A percentile compares a stretch with the other conserved stretches of the same genome.
Conservation (phyloP, 2,113 vertebrate genomes). For the Lipophrys pholis region DNA sequence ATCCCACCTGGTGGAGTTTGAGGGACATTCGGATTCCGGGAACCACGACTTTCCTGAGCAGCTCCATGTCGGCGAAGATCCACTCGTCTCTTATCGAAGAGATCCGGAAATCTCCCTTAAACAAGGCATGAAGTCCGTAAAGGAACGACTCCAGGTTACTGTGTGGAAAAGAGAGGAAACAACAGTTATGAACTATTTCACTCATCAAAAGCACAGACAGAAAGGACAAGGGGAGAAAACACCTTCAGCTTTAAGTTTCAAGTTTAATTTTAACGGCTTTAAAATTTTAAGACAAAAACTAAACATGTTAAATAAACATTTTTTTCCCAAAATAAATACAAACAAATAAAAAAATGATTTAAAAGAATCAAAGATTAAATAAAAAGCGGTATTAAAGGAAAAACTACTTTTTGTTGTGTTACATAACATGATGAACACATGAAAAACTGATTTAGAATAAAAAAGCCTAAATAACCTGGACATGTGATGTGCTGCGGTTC, state of each 20-base stretch:
- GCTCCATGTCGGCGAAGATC: conserved; percentile 99
- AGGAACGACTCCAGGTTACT: conserved; percentile 99
- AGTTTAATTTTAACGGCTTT: too few species aligned
- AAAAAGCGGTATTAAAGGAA: too few species aligned
- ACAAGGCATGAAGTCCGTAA: conserved; percentile 96
- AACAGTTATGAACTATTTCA: background rate
- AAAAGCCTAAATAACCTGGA: conserved; percentile 88
- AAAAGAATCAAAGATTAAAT: too few species aligned
- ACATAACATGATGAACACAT: too few species aligned
- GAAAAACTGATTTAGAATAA: background rate
- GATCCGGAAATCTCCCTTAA: conserved; percentile 99
- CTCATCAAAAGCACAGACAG: background rate
- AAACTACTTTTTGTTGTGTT: too few species aligned
- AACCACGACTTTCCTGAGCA: conserved; percentile 97
- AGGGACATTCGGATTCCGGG: conserved; percentile 99
- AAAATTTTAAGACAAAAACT: too few species aligned
- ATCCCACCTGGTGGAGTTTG: conserved; percentile 95
- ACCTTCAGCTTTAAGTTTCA: too few species aligned
- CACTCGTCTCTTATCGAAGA: conserved; percentile 97
- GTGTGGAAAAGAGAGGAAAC: conserved; percentile 18
- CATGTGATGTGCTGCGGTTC: conserved; percentile 98
- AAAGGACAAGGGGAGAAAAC: background rate
- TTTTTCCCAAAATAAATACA: too few species aligned
- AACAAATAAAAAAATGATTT: too few species aligned
- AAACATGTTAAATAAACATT: too few species aligned